These are phyloP conservation scores for Helostoma temminkii DNA, from an alignment of 2,797 vertebrate species.

Conservation along the genomic window DNA sequence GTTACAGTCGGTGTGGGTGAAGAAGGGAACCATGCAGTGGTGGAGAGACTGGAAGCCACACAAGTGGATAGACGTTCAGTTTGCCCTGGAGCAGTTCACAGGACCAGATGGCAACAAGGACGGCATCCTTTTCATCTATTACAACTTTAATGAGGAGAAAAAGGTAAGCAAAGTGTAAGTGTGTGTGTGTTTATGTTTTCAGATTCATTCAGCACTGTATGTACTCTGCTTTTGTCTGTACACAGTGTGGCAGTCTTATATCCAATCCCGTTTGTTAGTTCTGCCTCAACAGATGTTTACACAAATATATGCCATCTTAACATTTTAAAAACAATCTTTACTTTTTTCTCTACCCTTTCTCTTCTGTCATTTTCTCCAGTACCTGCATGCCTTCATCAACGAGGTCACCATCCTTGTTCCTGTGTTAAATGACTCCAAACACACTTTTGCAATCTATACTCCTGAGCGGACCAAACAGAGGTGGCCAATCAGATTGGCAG, in stretches of 20 bases:
- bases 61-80: conserved; percentile 94
- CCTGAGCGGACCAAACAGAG: conserved; percentile 93
- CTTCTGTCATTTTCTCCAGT: conserved; percentile 78
- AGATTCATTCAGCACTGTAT: too few species aligned
- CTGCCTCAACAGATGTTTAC: too few species aligned
- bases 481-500: conserved; percentile 94
- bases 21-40: conserved; percentile 96
- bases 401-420: conserved; percentile 96
- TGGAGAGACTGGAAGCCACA: conserved; percentile 97
- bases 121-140: conserved; percentile 97
- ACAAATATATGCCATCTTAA: too few species aligned
- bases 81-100: conserved; percentile 95
- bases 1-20: conserved; percentile 95
- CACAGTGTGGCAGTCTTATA: too few species aligned
- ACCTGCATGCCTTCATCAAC: conserved; percentile 95
- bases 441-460: conserved; percentile 96
- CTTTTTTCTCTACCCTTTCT: not conserved
- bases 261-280: too few species aligned
- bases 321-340: not conserved
- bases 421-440: conserved; percentile 91
- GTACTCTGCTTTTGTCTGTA: too few species aligned
- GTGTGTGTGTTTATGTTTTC: not conserved
- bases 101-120: conserved; percentile 91
- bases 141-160: conserved; percentile 93
- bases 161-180: conserved; percentile 83